These are phyloP conservation scores for Drosophila sechellia DNA, from an alignment of 1,140 invertebrate species.

Conservation along the genomic window DNA sequence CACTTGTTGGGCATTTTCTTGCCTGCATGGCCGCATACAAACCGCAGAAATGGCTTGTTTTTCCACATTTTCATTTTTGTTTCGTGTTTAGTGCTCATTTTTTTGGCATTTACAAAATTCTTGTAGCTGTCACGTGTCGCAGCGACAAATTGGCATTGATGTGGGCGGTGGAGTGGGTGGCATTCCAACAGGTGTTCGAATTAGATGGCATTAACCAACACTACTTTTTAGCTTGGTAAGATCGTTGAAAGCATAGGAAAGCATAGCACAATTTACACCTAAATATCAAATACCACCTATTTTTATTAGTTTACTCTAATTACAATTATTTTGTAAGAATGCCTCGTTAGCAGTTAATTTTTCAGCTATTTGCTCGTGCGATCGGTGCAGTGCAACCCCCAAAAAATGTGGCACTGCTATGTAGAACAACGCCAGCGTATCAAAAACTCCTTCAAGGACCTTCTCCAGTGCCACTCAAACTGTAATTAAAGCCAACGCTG, in stretches of 20 bases:
- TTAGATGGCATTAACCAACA: slow-evolving; percentile 6
- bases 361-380: not conserved
- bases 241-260: not conserved
- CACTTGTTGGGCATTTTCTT: slow-evolving; percentile 32
- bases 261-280: too few relatives aligned
- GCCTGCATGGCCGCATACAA: slow-evolving; percentile 12
- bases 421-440: slow-evolving; percentile 3
- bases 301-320: too few relatives aligned
- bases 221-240: not conserved
- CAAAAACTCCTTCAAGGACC: slow-evolving; percentile 20
- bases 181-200: slow-evolving; percentile 30
- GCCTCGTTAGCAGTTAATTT: not conserved
- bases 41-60: slow-evolving; percentile 25
- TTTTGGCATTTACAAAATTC: slow-evolving; percentile 41
- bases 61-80: slow-evolving; percentile 15
- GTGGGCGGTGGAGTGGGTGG: not conserved
- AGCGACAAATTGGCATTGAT: slow-evolving; percentile 36
- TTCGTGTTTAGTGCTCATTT: not conserved
- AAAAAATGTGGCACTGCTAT: slow-evolving; percentile 1
- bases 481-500: slow-evolving; percentile 60
- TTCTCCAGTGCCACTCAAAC: slow-evolving; percentile 50
- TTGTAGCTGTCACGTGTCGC: slow-evolving; percentile 25
- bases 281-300: too few relatives aligned
- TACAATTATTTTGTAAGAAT: too few relatives aligned
- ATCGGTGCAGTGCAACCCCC: slow-evolving; percentile 14